A percentile compares a stretch with the other conserved stretches of the same genome.
These are phyloP conservation scores for Spodoptera litura DNA, from an alignment of 1,140 invertebrate species.

Conservation along the genomic window DNA sequence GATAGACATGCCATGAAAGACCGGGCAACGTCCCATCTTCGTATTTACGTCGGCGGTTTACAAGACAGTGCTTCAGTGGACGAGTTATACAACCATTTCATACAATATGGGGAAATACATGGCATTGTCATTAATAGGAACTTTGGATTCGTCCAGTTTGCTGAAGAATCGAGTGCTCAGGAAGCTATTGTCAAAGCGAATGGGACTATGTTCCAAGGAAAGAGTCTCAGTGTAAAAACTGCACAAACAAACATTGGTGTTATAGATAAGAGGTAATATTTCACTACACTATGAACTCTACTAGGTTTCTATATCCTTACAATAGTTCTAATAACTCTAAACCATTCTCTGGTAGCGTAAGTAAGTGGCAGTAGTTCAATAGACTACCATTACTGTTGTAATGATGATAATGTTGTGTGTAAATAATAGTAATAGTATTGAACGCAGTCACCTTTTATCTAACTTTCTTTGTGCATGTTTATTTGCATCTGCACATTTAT, in stretches of 20 bases:
- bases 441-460: too few species aligned
- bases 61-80: conserved; percentile 88
- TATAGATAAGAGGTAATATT: conserved; percentile 58
- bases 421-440: too few species aligned
- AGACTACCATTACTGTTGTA: too few species aligned
- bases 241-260: conserved; percentile 74
- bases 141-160: conserved; percentile 95
- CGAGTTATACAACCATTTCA: conserved; percentile 91
- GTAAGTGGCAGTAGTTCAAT: too few species aligned
- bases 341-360: too few species aligned
- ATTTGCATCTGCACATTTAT: too few species aligned
- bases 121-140: conserved; percentile 91
- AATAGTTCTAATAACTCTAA: too few species aligned
- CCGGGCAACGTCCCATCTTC: conserved; percentile 88
- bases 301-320: too few species aligned
- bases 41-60: conserved; percentile 92
- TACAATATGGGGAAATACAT: conserved; percentile 89
- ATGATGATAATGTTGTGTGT: too few species aligned
- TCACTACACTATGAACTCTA: too few species aligned
- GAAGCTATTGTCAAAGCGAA: conserved; percentile 90
- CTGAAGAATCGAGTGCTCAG: conserved; percentile 90
- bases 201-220: conserved; percentile 90
- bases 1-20: conserved; percentile 87
- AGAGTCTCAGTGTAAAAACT: conserved; percentile 87
- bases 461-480: too few species aligned